Evolutionary conservation across 2,888 invertebrate genomes (phyloP), one percentile per base, ranked within the genome.

Genomic region (Chironomus tentans): DNA sequence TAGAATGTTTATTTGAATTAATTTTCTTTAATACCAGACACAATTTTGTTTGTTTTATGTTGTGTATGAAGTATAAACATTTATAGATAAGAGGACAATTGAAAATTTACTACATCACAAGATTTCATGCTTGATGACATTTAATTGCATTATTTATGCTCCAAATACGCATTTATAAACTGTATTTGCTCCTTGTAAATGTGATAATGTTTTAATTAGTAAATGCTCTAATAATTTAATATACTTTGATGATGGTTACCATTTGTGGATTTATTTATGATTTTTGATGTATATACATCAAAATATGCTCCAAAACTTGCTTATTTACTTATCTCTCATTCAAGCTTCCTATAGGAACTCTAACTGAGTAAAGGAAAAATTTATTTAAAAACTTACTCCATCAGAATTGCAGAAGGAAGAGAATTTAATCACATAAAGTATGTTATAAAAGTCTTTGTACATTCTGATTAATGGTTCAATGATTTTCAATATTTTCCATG

Each of bases 401-500:
- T 15, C n/a, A 56, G 12, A n/a, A n/a, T n/a, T n/a, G n/a, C n/a
- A n/a, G n/a, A 56, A 56, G 6, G 7, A 18, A 56, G 6, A 65
- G 24, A 65, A 22, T 65, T 22, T 21, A 65, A 65, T 65, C 22
- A 65, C 65, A 65, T 24, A 22, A 22, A 65, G 21, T 22, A 65
- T 56, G 56, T 38, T 38, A 38, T 38, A 38, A 38, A 38, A 38
- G 38, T 38, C 38, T 65, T 65, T 21, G 13, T 65, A 21, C 21
- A 65, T 21, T 22, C 13, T 65, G 22, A 65, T 24, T 18, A 65
- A 74, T 68, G 47, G 62, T 48, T 62, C 74, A 68, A 74, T 62
- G 47, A 68, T 28, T 65, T 21, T 74, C 38, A 73, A 62, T 73
- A 73, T 71, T 68, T 68, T 68, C 28, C 13, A 56, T 46, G 56